Evolutionary conservation across 2,888 invertebrate genomes (phyloP).

Genomic region (Harmothoe impar): DNA sequence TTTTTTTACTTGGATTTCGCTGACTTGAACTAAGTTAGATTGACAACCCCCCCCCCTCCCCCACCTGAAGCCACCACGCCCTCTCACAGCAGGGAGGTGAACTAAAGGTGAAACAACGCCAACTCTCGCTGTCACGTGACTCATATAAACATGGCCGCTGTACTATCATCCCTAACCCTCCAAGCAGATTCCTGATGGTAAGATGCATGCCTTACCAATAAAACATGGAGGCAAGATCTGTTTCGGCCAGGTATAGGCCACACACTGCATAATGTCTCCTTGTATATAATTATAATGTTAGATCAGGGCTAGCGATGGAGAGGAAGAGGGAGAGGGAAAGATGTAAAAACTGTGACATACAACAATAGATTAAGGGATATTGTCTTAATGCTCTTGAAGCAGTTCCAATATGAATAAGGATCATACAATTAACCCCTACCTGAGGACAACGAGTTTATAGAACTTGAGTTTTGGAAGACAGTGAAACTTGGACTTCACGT

Average conservation of each 20-base stretch:
- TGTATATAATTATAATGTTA: too few relatives aligned
- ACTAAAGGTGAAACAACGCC: background rate
- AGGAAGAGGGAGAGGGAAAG: background rate
- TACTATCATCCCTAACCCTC: background rate
- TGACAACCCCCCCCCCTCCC: background rate
- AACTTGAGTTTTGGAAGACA: too few relatives aligned
- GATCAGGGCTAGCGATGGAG: constrained; percentile 39
- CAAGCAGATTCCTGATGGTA: background rate
- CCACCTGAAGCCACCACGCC: background rate
- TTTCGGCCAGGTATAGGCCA: too few relatives aligned
- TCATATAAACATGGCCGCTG: constrained; percentile 12
- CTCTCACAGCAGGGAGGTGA: background rate
- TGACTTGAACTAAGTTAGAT: background rate
- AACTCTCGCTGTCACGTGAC: background rate
- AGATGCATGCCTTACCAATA: background rate
- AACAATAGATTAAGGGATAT: too few relatives aligned
- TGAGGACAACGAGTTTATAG: too few relatives aligned
- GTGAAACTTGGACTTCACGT: too few relatives aligned
- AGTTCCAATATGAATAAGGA: too few relatives aligned
- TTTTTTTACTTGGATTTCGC: constrained; percentile 4
- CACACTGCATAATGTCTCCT: too few relatives aligned
- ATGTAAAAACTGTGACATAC: too few relatives aligned
- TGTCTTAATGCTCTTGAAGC: too few relatives aligned
- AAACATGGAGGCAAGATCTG: background rate
- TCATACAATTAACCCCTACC: too few relatives aligned